Evolutionary conservation across 2,888 invertebrate species (phyloP).

Genomic region (Lepidochitona cinerea): DNA sequence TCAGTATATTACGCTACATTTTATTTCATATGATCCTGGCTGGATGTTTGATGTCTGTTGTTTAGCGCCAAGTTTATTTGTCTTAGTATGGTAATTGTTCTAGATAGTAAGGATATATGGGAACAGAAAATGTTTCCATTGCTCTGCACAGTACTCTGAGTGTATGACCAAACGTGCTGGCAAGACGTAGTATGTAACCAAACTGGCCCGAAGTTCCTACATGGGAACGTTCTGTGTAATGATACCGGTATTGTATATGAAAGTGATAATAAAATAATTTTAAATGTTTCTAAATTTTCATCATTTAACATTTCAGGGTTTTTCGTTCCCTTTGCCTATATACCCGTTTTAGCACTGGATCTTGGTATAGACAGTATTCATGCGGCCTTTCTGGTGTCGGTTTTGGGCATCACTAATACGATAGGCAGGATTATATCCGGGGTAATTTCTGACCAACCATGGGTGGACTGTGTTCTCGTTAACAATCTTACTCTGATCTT

Average conservation of each 20-base stretch:
- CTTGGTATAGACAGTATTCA: slow-evolving; percentile 54
- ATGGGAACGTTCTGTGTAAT: too few species aligned
- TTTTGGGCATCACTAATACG: slow-evolving; percentile 76
- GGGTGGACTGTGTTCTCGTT: slow-evolving; percentile 87
- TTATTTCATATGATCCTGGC: too few species aligned
- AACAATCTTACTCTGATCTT: slow-evolving; percentile 90
- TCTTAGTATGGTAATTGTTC: too few species aligned
- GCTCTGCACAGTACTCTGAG: too few species aligned
- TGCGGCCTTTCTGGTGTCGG: slow-evolving; percentile 81
- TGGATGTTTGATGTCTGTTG: too few species aligned
- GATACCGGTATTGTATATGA: too few species aligned
- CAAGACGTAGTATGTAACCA: not conserved
- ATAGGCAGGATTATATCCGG: slow-evolving; percentile 73
- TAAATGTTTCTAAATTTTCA: too few species aligned
- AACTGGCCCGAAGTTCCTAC: not conserved
- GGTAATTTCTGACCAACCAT: slow-evolving; percentile 78
- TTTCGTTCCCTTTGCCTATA: slow-evolving; percentile 92
- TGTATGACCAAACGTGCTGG: not conserved
- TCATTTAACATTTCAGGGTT: slow-evolving; percentile 79
- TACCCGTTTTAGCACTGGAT: slow-evolving; percentile 68
- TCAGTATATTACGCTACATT: too few species aligned
- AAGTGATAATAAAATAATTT: too few species aligned
- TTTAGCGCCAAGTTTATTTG: too few species aligned
- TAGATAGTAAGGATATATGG: too few species aligned
- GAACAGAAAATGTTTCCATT: too few species aligned